Evolutionary conservation across 2,113 vertebrate species (phyloP), one percentile per base, ranked within the genome.

Genomic region (Noturus placidus): DNA sequence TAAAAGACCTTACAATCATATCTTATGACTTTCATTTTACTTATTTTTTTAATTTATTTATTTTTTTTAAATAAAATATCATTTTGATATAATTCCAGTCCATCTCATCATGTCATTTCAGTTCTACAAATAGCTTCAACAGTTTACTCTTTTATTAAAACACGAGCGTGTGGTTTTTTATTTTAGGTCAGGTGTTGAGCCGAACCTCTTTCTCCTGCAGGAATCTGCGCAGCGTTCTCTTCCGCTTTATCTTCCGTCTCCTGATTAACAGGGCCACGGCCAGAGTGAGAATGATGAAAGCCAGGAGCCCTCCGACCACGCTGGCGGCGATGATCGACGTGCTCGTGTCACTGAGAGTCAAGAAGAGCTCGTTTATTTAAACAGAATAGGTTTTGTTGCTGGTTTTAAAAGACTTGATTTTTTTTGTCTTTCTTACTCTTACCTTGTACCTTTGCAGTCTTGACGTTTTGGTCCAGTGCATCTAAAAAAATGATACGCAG

Each of bases 121-220:
- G 13, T 17, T 33, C n/a, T 69, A 17, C 5, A 11, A 67, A 67
- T 14, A 67, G n/a, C 30, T 5, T 42, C 42, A 6, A 42, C 42
- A 46, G 15, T 70, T 35, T 17, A 20, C 33, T 70, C 19, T 70
- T 35, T 38, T 38, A 70, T 1, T 70, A 7, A 70, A 35, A 70
- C 63, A 4, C 14, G n/a, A 30, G 67, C 33, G 79, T 33, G 50
- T 76, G 19, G 38, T 50, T 17, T 15, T 13, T 33, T 15, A n/a
- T 56, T 33, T n/a, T 25, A 25, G 11, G 46, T 78, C 5, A 10
- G 38, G 76, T 50, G 78, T 57, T 11, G 30, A 59, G 63, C 17
- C 80, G 35, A n/a, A 98, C 98, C 96, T 98, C 97, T 88, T 96
- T 95, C 92, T 99, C 98, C 91, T 99, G 97, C 54, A 99, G 96